phyloP scores from a whole-genome alignment of 2,113 vertebrate species.

The Dicerorhinus sumatrensis region DNA sequence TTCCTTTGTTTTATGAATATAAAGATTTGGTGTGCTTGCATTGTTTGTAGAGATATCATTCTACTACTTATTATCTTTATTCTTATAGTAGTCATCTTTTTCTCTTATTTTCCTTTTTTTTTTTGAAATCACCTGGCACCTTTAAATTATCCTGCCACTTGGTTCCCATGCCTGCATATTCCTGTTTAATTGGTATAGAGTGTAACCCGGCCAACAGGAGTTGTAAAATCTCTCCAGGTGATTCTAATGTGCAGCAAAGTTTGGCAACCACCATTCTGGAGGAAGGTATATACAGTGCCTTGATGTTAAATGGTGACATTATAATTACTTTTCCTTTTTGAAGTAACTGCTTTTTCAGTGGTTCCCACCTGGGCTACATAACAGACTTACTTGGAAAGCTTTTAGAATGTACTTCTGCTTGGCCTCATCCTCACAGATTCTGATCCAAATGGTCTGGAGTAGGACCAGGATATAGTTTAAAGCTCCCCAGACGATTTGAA shows the following conservation, averaged over 20 bases:
- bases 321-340: background rate
- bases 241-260: background rate
- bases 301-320: background rate
- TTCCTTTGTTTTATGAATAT: background rate
- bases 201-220: background rate
- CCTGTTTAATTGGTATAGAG: background rate
- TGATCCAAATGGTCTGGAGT: background rate
- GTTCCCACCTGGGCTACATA: background rate
- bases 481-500: background rate
- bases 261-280: background rate
- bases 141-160: background rate
- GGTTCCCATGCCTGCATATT: background rate
- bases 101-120: background rate
- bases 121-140: background rate
- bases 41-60: background rate
- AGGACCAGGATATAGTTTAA: background rate
- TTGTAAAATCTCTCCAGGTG: background rate
- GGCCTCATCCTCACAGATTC: background rate
- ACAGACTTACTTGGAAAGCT: background rate
- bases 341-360: background rate
- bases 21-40: background rate
- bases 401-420: background rate
- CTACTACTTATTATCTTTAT: background rate
- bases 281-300: background rate
- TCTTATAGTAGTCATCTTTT: background rate